Evolutionary conservation across 2,797 vertebrate genomes (phyloP), one percentile per base, ranked within the genome.

Genomic region (Macroramphosus scolopax): DNA sequence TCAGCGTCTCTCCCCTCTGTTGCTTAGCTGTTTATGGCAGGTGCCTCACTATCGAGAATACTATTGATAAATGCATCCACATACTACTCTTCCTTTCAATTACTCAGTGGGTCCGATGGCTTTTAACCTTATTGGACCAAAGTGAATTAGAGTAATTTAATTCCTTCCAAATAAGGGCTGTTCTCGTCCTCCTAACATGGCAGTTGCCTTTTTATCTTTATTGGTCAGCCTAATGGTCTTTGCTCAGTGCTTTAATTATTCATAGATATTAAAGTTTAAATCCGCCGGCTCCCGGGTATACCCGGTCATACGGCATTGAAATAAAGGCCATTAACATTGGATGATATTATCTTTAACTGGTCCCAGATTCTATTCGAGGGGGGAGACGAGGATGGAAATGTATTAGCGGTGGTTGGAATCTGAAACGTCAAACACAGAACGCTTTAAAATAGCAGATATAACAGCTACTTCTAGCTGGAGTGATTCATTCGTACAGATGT

Each of bases 201-300:
- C 75, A 77, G 57, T 66, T 70, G n/a, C 64, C 46, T 60, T 78
- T n/a, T 71, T 68, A 72, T 82, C 70, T 84, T 85, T 81, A 83
- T 77, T 80, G 72, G 69, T 50, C 54, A 51, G 53, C 53, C 81
- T 75, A 88, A 84, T 75, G 76, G 52, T 78, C 64, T 78, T 84
- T 72, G 72, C 75, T 78, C 64, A 72, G 60, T 38, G 63, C 64
- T 61, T 89, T 76, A 88, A 88, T 88, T 87, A 90, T 88, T 89
- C 56, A 87, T 72, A 59, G 15, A 71, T 72, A 81, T 86, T 77
- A 78, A 82, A 83, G 54, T 83, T 84, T 85, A 82, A 85, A 78
- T 63, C 71, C 40, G 41, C 42, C 57, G 51, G 54, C 68, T 82
- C 62, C 46, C 43, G 60, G 69, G 53, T 54, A 40, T 63, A 46